Percentiles rank a stretch among this genome's conserved stretches.
Conservation (phyloP, 2,888 invertebrate species). For the Ectobius pallidus region DNA sequence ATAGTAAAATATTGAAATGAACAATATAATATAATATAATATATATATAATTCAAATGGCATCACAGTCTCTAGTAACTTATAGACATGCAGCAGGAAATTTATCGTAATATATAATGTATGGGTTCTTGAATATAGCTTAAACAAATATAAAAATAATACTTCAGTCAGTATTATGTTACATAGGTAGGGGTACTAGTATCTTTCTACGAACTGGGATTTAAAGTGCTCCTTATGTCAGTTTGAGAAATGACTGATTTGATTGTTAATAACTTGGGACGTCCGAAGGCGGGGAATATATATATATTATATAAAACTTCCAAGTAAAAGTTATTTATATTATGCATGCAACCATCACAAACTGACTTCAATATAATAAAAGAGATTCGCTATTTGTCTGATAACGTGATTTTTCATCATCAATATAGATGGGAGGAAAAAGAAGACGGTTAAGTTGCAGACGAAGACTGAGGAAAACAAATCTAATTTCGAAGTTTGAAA, state of each 20-base stretch:
- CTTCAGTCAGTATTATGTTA: too few species aligned
- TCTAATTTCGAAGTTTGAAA: slow-evolving; percentile 27
- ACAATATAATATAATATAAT: too few species aligned
- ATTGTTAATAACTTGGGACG: slow-evolving; percentile 15
- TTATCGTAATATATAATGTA: too few species aligned
- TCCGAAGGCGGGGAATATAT: not conserved
- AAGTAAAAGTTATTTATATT: slow-evolving; percentile 17
- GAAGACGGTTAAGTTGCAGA: not conserved
- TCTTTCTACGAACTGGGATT: too few species aligned
- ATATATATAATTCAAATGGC: too few species aligned
- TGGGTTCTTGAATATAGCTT: too few species aligned
- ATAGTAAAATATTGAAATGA: too few species aligned
- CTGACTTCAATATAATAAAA: not conserved
- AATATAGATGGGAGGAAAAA: slow-evolving; percentile 24
- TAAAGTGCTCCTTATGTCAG: not conserved
- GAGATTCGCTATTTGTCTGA: not conserved
- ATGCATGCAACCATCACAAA: slow-evolving; percentile 17
- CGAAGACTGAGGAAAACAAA: slow-evolving; percentile 20
- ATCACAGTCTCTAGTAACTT: too few species aligned
- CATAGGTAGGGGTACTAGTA: too few species aligned
- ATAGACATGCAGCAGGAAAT: too few species aligned
- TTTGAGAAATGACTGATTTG: not conserved
- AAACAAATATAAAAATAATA: too few species aligned
- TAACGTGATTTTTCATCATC: slow-evolving; percentile 30
- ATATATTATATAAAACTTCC: slow-evolving; percentile 14